Evolutionary conservation across 1,140 invertebrate species (phyloP).

Genomic region (Brachionus koreanus): DNA sequence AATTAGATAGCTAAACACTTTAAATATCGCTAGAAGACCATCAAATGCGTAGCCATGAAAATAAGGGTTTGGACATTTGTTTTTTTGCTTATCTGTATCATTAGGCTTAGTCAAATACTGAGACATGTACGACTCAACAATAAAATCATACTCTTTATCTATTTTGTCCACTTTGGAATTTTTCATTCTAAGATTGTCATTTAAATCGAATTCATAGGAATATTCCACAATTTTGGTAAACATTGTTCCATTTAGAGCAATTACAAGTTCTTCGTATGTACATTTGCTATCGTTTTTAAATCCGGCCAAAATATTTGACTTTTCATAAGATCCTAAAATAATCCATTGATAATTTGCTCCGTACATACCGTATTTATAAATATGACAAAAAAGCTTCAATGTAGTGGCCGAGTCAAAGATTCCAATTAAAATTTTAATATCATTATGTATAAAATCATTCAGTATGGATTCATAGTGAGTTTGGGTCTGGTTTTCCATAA

Average conservation of each 20-base stretch:
- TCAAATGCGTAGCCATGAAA: constrained; percentile 83
- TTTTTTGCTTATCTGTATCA: constrained; percentile 67
- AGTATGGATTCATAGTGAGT: constrained; percentile 11
- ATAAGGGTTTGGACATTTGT: constrained; percentile 72
- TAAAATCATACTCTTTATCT: constrained; percentile 47
- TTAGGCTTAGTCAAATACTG: neutral
- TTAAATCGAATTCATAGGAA: constrained; percentile 49
- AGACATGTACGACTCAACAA: constrained; percentile 46
- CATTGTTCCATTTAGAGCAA: constrained; percentile 73
- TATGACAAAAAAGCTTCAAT: constrained; percentile 38
- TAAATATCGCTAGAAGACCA: constrained; percentile 35
- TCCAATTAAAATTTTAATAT: constrained; percentile 40
- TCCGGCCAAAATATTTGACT: constrained; percentile 69
- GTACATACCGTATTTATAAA: constrained; percentile 64
- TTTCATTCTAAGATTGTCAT: neutral
- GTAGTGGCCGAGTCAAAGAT: neutral
- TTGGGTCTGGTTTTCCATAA: neutral
- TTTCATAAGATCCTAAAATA: constrained; percentile 75
- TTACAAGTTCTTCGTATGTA: constrained; percentile 69
- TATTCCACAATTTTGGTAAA: constrained; percentile 29
- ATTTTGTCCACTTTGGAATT: constrained; percentile 32
- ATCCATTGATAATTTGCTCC: constrained; percentile 93
- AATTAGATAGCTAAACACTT: neutral
- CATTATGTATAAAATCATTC: constrained; percentile 32
- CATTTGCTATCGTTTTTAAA: constrained; percentile 60